A percentile compares a stretch with the other conserved stretches of the same genome.
phyloP scores from a whole-genome alignment of 2,888 invertebrate genomes.

The Bellardia bayeri region DNA sequence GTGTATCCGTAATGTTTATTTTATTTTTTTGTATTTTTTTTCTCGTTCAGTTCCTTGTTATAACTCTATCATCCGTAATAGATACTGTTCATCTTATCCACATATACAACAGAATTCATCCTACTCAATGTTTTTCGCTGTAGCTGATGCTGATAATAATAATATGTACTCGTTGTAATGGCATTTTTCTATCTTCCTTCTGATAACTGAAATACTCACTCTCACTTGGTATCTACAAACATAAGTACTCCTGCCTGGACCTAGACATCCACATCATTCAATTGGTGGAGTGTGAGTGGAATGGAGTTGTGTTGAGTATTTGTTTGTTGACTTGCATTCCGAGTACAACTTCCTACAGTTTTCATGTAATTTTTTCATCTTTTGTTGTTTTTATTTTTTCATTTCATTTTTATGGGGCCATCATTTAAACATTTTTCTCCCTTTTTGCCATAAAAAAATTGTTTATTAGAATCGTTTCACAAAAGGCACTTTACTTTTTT shows the following conservation, averaged over 20 bases:
- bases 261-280: background rate
- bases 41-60: conserved; percentile 21
- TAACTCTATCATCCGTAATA: conserved; percentile 55
- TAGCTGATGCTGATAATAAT: conserved; percentile 40
- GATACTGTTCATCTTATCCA: conserved; percentile 36
- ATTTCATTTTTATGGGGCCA: conserved; percentile 45
- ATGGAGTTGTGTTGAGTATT: background rate
- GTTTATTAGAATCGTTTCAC: conserved; percentile 41
- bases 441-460: conserved; percentile 55
- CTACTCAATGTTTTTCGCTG: conserved; percentile 49
- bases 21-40: background rate
- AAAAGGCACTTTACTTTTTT: conserved; percentile 28
- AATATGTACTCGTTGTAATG: conserved; percentile 44
- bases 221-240: conserved; percentile 12
- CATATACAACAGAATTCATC: conserved; percentile 40
- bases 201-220: conserved; percentile 54
- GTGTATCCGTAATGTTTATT: background rate
- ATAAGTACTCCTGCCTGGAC: conserved; percentile 13
- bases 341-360: conserved; percentile 58
- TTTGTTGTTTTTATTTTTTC: background rate
- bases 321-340: conserved; percentile 24
- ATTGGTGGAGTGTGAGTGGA: background rate
- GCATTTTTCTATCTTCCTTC: conserved; percentile 43
- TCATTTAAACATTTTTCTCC: conserved; percentile 56
- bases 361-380: conserved; percentile 38